phyloP scores from a whole-genome alignment of 2,113 vertebrate species.

The Marmota monax region DNA sequence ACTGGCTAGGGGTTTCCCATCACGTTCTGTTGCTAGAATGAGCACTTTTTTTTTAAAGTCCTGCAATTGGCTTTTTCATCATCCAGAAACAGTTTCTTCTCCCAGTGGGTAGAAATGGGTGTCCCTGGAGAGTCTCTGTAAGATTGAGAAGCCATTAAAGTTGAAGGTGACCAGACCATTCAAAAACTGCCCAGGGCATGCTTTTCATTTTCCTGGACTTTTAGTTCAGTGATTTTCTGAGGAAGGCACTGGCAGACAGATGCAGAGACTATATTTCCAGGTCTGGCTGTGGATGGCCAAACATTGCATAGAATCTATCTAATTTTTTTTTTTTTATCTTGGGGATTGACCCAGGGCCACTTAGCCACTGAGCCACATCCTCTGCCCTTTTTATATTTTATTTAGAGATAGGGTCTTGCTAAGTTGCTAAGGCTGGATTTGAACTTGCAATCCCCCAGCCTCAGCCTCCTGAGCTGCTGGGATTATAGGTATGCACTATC shows the following conservation, averaged over 20 bases:
- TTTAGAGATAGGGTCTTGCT: no score
- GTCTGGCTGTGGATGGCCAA: conserved; percentile 54
- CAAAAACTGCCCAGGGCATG: conserved; percentile 82
- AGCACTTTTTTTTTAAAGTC: conserved; percentile 85
- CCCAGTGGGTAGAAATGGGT: conserved; percentile 77
- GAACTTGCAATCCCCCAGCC: no score
- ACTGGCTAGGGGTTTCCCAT: neutral
- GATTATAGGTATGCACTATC: no score
- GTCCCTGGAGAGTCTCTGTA: conserved; percentile 75
- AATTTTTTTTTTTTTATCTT: no score
- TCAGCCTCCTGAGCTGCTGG: no score
- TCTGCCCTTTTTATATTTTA: no score
- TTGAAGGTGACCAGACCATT: conserved; percentile 87
- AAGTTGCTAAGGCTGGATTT: no score
- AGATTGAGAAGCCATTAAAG: conserved; percentile 81
- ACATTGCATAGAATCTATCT: conserved; percentile 80
- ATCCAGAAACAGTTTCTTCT: conserved; percentile 62
- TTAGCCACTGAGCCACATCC: no score
- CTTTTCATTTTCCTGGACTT: conserved; percentile 58
- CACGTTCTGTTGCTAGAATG: conserved; percentile 76
- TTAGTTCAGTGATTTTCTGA: conserved; percentile 83
- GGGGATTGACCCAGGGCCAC: no score
- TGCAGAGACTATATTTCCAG: conserved; percentile 19
- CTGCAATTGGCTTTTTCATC: conserved; percentile 75
- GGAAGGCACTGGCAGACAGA: conserved; percentile 75